A percentile compares a stretch with the other conserved stretches of the same genome.
phyloP scores from a whole-genome alignment of 2,113 vertebrate genomes.

The Psammodynastes pulverulentus region DNA sequence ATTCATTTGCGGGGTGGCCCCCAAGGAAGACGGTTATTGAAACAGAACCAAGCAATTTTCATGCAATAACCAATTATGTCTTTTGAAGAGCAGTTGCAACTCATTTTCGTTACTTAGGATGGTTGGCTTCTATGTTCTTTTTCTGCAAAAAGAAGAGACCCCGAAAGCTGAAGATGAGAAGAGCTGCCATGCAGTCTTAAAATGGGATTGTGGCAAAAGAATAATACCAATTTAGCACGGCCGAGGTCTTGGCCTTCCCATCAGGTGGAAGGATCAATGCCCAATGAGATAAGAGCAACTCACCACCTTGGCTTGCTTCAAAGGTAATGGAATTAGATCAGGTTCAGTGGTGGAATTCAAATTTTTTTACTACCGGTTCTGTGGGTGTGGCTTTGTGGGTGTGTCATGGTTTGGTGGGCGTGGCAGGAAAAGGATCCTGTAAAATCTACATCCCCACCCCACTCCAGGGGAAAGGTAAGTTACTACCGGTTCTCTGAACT shows the following conservation, averaged over 20 bases:
- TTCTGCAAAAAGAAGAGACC: not conserved
- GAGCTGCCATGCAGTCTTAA: not conserved
- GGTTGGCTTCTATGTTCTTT: not conserved
- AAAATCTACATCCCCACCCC: too few relatives aligned
- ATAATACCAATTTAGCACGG: not conserved
- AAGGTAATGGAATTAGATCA: not conserved
- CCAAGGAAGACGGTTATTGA: not conserved
- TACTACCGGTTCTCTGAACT: too few relatives aligned
- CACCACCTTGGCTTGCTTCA: not conserved
- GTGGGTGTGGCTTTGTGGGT: too few relatives aligned
- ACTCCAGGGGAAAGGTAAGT: too few relatives aligned
- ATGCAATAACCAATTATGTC: not conserved
- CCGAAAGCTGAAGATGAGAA: not conserved
- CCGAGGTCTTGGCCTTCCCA: not conserved
- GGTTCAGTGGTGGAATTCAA: too few relatives aligned
- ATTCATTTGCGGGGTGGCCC: not conserved
- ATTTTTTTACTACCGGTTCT: too few relatives aligned
- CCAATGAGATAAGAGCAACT: not conserved
- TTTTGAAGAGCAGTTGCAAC: not conserved
- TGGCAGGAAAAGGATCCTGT: too few relatives aligned
- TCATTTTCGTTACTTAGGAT: not conserved
- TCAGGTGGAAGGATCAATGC: not conserved
- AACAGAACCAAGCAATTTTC: not conserved
- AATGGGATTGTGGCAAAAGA: not conserved
- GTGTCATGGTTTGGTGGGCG: too few relatives aligned